phyloP scores from a whole-genome alignment of 2,888 invertebrate species.

The Clusia tigrina region DNA sequence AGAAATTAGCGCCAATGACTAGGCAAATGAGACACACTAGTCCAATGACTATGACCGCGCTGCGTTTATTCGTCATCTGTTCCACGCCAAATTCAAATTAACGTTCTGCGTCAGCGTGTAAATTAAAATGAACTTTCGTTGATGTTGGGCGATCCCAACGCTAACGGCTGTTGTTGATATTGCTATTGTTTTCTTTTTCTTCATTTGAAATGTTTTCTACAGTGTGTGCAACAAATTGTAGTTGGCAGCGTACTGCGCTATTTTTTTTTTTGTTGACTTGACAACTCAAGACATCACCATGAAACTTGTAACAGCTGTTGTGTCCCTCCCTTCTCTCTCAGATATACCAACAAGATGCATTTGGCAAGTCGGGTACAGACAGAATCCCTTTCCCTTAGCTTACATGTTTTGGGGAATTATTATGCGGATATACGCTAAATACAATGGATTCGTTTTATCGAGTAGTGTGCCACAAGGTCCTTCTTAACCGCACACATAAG shows the following conservation, averaged over 20 bases:
- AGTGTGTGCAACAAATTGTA: not conserved
- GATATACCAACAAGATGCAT: slow-evolving; percentile 1
- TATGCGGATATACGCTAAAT: no score
- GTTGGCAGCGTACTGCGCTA: not conserved
- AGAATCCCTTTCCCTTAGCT: no score
- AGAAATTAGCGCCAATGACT: slow-evolving; percentile 60
- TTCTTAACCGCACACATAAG: no score
- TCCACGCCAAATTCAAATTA: slow-evolving; percentile 24
- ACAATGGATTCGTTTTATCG: no score
- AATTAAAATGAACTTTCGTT: not conserved
- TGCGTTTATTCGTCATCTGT: slow-evolving; percentile 52
- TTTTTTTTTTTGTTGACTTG: not conserved
- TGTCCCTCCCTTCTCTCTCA: no score
- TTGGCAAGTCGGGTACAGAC: no score
- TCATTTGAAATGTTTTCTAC: slow-evolving; percentile 2
- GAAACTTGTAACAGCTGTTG: not conserved
- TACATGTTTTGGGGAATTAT: not conserved
- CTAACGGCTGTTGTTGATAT: slow-evolving; percentile 14
- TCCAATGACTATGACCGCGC: slow-evolving; percentile 53
- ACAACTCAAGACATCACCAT: not conserved
- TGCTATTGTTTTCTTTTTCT: slow-evolving; percentile 36
- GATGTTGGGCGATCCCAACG: not conserved
- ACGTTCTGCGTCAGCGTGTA: slow-evolving; percentile 5
- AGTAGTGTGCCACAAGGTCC: no score
- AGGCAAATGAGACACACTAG: slow-evolving; percentile 54